A percentile compares a stretch with the other conserved stretches of the same genome.
These are phyloP conservation scores for Priocnemis perturbator DNA, from an alignment of 2,888 invertebrate species.

Conservation along the genomic window DNA sequence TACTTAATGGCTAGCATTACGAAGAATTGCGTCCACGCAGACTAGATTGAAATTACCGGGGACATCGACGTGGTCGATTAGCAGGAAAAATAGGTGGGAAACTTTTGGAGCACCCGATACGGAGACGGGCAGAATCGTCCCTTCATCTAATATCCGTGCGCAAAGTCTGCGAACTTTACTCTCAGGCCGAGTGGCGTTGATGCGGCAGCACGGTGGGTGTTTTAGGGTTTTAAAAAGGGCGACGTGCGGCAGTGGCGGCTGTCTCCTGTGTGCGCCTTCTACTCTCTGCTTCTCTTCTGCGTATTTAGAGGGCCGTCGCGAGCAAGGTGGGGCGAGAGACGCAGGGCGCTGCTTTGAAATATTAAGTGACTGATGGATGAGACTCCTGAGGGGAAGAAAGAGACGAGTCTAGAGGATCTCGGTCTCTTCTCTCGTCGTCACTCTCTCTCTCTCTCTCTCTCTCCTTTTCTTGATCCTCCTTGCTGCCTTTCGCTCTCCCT, in stretches of 20 bases:
- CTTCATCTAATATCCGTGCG: conserved; percentile 60
- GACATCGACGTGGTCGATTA: too few relatives aligned
- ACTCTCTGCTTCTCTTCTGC: conserved; percentile 31
- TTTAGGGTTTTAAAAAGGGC: conserved; percentile 69
- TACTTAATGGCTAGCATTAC: too few relatives aligned
- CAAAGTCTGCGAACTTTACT: conserved; percentile 65
- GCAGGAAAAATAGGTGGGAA: too few relatives aligned
- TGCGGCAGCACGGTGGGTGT: conserved; percentile 56
- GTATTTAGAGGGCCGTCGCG: conserved; percentile 33
- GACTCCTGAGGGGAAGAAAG: conserved; percentile 63
- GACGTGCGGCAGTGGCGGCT: conserved; percentile 34
- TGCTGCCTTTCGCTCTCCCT: neutral
- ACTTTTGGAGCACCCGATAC: too few relatives aligned
- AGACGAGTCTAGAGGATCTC: too few relatives aligned
- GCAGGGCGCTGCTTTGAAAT: conserved; percentile 68
- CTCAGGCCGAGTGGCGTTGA: conserved; percentile 58
- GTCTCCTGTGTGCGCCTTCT: too few relatives aligned
- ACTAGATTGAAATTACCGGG: too few relatives aligned
- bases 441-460: neutral
- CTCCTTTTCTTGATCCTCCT: conserved; percentile 9
- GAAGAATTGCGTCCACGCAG: too few relatives aligned
- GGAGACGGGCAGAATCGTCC: neutral
- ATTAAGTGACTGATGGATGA: conserved; percentile 74
- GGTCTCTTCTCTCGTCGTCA: too few relatives aligned
- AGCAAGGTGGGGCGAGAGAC: conserved; percentile 41